phyloP scores from a whole-genome alignment of 1,140 invertebrate species.

The Contarinia nasturtii region DNA sequence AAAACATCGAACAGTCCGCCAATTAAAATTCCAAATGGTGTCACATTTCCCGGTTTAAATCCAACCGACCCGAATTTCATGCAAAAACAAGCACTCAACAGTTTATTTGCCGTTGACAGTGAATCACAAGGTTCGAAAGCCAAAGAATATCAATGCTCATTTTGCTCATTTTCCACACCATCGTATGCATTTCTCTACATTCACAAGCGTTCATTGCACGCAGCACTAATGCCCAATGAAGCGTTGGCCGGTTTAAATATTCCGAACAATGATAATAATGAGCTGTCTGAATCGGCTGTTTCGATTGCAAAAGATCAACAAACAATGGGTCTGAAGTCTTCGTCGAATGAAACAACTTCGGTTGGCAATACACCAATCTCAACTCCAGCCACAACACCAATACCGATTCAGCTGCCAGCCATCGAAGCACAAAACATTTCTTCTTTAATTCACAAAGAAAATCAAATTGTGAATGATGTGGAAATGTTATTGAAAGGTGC shows the following conservation, averaged over 20 bases:
- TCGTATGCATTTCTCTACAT: slow-evolving; percentile 76
- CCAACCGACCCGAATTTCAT: slow-evolving; percentile 9
- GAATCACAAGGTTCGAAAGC: slow-evolving; percentile 1
- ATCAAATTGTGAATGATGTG: slow-evolving; percentile 9
- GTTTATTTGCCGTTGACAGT: slow-evolving; percentile 10
- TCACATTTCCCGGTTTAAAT: slow-evolving; percentile 22
- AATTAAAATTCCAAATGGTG: slow-evolving; percentile 39
- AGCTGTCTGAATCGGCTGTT: slow-evolving; percentile 5
- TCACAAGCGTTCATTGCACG: slow-evolving; percentile 62
- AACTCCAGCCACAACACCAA: slow-evolving; percentile 6
- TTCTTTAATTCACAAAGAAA: not conserved
- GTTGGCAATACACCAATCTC: slow-evolving; percentile 1
- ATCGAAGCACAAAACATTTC: not conserved
- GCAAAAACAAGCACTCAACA: slow-evolving; percentile 8
- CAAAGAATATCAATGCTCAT: slow-evolving; percentile 71
- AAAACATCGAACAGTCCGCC: slow-evolving; percentile 27
- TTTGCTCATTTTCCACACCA: slow-evolving; percentile 75
- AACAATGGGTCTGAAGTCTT: not conserved
- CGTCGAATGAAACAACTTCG: slow-evolving; percentile 5
- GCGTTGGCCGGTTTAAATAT: slow-evolving; percentile 4
- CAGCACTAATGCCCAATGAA: slow-evolving; percentile 6
- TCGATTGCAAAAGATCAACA: slow-evolving; percentile 3
- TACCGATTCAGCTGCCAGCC: slow-evolving; percentile 1
- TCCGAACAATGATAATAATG: slow-evolving; percentile 4
- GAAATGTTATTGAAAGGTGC: slow-evolving; percentile 38